Percentiles rank a stretch among this genome's conserved stretches.
Evolutionary conservation across 2,113 vertebrate genomes (phyloP).

Genomic region (Cnemophilus loriae): DNA sequence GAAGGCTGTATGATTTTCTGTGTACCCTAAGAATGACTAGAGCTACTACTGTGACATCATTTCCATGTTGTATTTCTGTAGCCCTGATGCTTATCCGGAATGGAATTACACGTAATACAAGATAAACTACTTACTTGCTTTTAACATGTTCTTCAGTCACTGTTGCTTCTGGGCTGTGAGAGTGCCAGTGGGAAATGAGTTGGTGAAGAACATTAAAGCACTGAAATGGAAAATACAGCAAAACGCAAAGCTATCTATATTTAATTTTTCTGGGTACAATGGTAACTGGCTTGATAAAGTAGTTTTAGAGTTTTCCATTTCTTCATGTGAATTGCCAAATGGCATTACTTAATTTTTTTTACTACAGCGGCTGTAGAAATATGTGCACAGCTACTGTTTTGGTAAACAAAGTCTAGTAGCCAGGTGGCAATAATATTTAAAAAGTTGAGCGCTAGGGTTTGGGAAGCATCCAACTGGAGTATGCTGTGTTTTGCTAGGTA

Average conservation of each 20-base stretch:
- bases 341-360: background rate
- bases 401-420: conserved; percentile 65
- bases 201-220: background rate
- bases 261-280: background rate
- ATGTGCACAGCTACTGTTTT: conserved; percentile 67
- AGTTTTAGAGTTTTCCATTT: background rate
- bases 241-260: background rate
- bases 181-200: background rate
- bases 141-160: background rate
- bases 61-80: rapidly evolving
- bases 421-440: conserved; percentile 69
- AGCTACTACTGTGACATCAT: background rate
- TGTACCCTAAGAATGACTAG: rapidly evolving
- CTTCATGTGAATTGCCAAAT: conserved; percentile 30
- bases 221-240: background rate
- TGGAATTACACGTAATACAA: background rate
- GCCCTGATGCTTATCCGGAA: background rate
- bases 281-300: background rate
- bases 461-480: conserved; percentile 55
- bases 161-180: background rate
- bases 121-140: background rate
- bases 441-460: conserved; percentile 35
- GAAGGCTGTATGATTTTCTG: background rate
- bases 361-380: conserved; percentile 62
- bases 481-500: conserved; percentile 58